These are phyloP conservation scores for Pheosia gnoma DNA, from an alignment of 2,888 invertebrate genomes.

Conservation along the genomic window DNA sequence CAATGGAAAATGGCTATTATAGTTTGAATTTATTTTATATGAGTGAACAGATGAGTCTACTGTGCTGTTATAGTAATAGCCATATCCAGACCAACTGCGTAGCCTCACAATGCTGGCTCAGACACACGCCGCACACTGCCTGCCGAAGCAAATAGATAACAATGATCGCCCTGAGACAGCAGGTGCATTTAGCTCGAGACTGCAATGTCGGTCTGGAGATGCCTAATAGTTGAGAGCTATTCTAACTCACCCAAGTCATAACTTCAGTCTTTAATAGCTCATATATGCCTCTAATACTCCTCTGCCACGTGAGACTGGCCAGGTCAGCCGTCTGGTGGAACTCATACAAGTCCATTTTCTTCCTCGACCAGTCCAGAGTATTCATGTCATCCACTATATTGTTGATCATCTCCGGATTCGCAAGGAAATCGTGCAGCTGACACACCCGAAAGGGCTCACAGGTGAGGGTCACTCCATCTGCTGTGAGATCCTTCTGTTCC, in stretches of 20 bases:
- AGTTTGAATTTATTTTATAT: too few relatives aligned
- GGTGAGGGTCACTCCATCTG: conserved; percentile 79
- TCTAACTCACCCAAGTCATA: conserved; percentile 85
- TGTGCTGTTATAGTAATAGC: too few relatives aligned
- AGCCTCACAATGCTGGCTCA: too few relatives aligned
- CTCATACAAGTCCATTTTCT: conserved; percentile 94
- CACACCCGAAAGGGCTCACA: conserved; percentile 88
- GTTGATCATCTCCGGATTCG: conserved; percentile 82
- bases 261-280: conserved; percentile 86
- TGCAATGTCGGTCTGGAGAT: too few relatives aligned
- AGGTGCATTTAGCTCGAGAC: too few relatives aligned
- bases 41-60: too few relatives aligned
- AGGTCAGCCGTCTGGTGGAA: conserved; percentile 92
- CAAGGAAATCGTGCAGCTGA: conserved; percentile 85
- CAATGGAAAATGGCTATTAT: too few relatives aligned
- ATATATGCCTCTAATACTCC: conserved; percentile 86
- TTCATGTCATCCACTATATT: conserved; percentile 87
- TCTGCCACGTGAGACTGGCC: conserved; percentile 80
- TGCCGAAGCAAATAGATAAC: too few relatives aligned
- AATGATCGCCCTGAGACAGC: too few relatives aligned
- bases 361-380: conserved; percentile 87
- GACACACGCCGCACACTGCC: too few relatives aligned
- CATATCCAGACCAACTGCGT: too few relatives aligned
- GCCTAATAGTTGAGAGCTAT: too few relatives aligned
- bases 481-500: conserved; percentile 62